Evolutionary conservation across 2,888 invertebrate species (phyloP).

Genomic region (Herminia tarsipennalis): DNA sequence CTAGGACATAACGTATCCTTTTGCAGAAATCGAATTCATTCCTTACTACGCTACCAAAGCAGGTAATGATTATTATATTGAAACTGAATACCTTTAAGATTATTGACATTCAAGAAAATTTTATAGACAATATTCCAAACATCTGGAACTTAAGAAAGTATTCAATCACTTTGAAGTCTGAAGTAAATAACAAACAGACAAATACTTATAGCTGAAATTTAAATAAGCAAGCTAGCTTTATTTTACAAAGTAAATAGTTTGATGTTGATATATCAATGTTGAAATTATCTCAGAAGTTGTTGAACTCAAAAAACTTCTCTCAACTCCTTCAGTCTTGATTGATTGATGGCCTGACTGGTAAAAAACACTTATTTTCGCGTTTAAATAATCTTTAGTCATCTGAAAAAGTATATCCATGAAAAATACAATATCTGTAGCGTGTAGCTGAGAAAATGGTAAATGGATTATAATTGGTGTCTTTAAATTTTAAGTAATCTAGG

Average conservation of each 20-base stretch:
- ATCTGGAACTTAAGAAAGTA: conserved; percentile 10
- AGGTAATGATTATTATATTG: too few relatives aligned
- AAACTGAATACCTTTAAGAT: too few relatives aligned
- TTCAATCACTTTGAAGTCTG: conserved; percentile 33
- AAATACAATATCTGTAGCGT: conserved; percentile 6
- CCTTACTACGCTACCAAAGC: too few relatives aligned
- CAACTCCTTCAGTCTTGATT: conserved; percentile 26
- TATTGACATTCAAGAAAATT: too few relatives aligned
- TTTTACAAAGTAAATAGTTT: conserved; percentile 24
- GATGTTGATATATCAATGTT: conserved; percentile 12
- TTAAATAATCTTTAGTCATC: conserved; percentile 14
- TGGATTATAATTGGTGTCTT: too few relatives aligned
- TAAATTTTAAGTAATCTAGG: too few relatives aligned
- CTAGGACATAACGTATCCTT: too few relatives aligned
- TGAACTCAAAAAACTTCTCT: conserved; percentile 28
- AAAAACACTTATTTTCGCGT: conserved; percentile 16
- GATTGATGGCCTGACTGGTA: conserved; percentile 19
- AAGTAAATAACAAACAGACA: conserved; percentile 17
- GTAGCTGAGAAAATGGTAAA: neutral
- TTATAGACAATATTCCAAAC: conserved; percentile 13
- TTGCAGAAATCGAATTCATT: too few relatives aligned
- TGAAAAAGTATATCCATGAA: conserved; percentile 6
- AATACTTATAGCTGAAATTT: conserved; percentile 17
- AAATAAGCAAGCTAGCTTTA: conserved; percentile 19
- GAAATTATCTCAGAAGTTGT: conserved; percentile 25